Percentiles rank a stretch among this genome's conserved stretches.
These are phyloP conservation scores for Brachyhypopomus gauderio DNA, from an alignment of 2,113 vertebrate species.

Conservation along the genomic window DNA sequence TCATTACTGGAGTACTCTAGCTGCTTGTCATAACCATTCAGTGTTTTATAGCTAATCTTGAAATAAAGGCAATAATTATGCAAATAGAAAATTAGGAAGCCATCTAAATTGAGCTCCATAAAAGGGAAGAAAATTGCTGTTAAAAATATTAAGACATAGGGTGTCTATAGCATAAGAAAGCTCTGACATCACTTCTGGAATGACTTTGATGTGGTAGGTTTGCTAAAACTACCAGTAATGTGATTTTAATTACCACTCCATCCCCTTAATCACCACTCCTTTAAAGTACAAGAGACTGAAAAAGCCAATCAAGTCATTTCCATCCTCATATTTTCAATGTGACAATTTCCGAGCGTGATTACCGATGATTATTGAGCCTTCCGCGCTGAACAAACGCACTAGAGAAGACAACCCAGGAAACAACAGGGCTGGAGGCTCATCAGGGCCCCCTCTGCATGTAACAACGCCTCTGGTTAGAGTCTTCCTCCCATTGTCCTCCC, in stretches of 20 bases:
- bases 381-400: background rate
- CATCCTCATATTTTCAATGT: background rate
- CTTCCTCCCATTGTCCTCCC: conserved; percentile 14
- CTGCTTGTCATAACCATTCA: conserved; percentile 44
- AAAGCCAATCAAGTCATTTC: background rate
- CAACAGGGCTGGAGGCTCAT: background rate
- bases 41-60: conserved; percentile 34
- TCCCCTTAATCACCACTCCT: no score
- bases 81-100: conserved; percentile 22
- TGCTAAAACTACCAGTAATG: background rate
- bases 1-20: conserved; percentile 45
- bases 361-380: background rate
- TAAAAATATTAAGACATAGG: conserved; percentile 12
- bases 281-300: background rate
- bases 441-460: background rate
- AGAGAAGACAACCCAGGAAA: background rate
- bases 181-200: background rate
- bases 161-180: background rate
- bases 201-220: no score
- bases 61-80: conserved; percentile 34
- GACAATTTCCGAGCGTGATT: conserved; percentile 1
- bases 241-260: background rate
- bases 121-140: conserved; percentile 21
- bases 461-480: background rate
- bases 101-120: conserved; percentile 17